These are phyloP conservation scores for Scleropages formosus DNA, from an alignment of 2,797 vertebrate genomes.

Conservation along the genomic window DNA sequence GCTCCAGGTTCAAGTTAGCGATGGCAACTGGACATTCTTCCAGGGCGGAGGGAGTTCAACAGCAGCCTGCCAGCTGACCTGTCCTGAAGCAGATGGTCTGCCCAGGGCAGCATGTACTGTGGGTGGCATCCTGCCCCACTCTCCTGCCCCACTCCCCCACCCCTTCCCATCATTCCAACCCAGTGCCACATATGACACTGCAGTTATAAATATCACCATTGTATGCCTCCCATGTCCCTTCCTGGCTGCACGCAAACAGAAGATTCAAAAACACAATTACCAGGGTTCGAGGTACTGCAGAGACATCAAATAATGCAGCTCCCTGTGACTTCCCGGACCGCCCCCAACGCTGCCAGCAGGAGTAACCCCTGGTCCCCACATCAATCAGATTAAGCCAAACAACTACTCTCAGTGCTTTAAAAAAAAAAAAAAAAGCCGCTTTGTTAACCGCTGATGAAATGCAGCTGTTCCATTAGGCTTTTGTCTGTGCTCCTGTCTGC, in stretches of 20 bases:
- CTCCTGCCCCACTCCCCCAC: too few relatives aligned
- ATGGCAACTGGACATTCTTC: too few relatives aligned
- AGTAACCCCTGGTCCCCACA: slow-evolving; percentile 46
- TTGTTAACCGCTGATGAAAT: slow-evolving; percentile 39
- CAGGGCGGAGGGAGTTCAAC: too few relatives aligned
- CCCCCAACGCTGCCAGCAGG: slow-evolving; percentile 52
- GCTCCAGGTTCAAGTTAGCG: too few relatives aligned
- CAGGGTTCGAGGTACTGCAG: slow-evolving; percentile 50
- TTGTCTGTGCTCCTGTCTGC: slow-evolving; percentile 38
- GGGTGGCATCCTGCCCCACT: too few relatives aligned
- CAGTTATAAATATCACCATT: slow-evolving; percentile 63
- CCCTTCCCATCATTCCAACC: too few relatives aligned
- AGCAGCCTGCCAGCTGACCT: too few relatives aligned
- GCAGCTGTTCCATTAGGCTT: slow-evolving; percentile 45
- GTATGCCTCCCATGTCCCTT: slow-evolving; percentile 57
- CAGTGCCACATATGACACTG: slow-evolving; percentile 41
- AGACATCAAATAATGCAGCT: slow-evolving; percentile 61
- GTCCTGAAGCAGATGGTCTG: too few relatives aligned
- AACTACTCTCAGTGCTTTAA: slow-evolving; percentile 16
- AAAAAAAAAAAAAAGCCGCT: neutral
- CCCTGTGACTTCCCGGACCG: slow-evolving; percentile 46
- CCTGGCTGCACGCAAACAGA: slow-evolving; percentile 58
- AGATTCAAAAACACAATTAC: slow-evolving; percentile 64
- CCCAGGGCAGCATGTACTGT: too few relatives aligned
- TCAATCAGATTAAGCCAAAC: slow-evolving; percentile 59